Conservation (phyloP, 2,113 vertebrate genomes). For the Xiphophorus couchianus region DNA sequence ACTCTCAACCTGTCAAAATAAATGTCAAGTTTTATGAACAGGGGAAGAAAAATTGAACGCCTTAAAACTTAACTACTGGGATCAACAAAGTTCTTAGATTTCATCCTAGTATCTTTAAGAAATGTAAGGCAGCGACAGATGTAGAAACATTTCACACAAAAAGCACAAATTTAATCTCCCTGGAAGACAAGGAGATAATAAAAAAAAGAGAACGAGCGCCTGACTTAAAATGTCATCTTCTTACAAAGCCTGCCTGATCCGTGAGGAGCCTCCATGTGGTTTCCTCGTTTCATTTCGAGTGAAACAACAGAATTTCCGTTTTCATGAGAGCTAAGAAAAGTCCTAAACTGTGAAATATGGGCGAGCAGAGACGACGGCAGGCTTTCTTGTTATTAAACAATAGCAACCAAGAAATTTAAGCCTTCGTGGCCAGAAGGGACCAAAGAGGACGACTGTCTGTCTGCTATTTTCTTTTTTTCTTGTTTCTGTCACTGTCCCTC, state of each 20-base stretch:
- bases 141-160: neutral
- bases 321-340: slow-evolving; percentile 22
- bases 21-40: too few relatives aligned
- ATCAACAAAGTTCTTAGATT: too few relatives aligned
- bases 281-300: slow-evolving; percentile 38
- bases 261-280: slow-evolving; percentile 13
- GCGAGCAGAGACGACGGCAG: neutral
- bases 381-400: slow-evolving; percentile 47
- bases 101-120: neutral
- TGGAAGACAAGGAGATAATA: neutral
- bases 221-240: neutral
- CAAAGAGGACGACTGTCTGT: slow-evolving; percentile 11
- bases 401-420: slow-evolving; percentile 55
- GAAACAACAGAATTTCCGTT: slow-evolving; percentile 28
- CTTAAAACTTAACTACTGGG: neutral
- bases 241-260: slow-evolving; percentile 3
- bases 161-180: neutral
- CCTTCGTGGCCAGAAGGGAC: slow-evolving; percentile 43
- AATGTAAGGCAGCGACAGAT: neutral
- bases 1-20: too few relatives aligned
- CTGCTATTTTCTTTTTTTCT: slow-evolving; percentile 26
- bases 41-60: too few relatives aligned
- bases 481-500: slow-evolving; percentile 45
- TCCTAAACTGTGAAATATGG: slow-evolving; percentile 38
- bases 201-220: neutral